A percentile compares a stretch with the other conserved stretches of the same genome.
These are phyloP conservation scores for Drosophila yakuba DNA, from an alignment of 1,140 invertebrate genomes.

Conservation along the genomic window DNA sequence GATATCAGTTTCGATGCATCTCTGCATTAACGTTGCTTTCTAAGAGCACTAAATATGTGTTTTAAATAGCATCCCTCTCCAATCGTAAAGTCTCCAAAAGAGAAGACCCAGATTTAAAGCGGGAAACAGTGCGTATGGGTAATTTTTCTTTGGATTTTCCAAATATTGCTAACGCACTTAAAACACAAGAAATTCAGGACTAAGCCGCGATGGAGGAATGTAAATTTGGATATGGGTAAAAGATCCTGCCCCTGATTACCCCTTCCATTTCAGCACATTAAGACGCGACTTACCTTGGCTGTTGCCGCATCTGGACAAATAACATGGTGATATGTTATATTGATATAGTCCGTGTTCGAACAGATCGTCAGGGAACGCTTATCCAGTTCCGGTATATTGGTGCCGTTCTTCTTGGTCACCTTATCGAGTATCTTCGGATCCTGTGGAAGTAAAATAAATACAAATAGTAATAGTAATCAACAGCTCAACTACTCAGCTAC, in stretches of 20 bases:
- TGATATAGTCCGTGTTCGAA: conserved; percentile 99
- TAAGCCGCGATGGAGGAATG: not conserved
- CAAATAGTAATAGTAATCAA: conserved; percentile 4
- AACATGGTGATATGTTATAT: conserved; percentile 99
- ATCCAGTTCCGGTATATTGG: conserved; percentile 90
- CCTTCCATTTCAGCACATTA: not conserved
- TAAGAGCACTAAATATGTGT: too few species aligned
- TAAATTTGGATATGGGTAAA: not conserved
- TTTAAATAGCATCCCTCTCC: too few species aligned
- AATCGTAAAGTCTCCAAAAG: too few species aligned
- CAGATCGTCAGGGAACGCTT: conserved; percentile 99
- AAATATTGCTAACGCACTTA: too few species aligned
- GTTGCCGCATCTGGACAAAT: conserved; percentile 96
- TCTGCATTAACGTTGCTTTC: not conserved
- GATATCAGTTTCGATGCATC: conserved; percentile 2
- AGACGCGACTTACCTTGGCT: conserved; percentile 90
- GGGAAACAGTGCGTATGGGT: too few species aligned
- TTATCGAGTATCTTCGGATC: conserved; percentile 94
- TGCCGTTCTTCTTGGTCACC: conserved; percentile 91
- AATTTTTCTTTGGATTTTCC: too few species aligned
- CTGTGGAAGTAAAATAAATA: conserved; percentile 85
- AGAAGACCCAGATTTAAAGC: too few species aligned
- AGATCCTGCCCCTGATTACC: not conserved
- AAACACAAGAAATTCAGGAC: not conserved
- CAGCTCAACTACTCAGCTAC: not conserved